These are phyloP conservation scores for Sarcophaga rosellei DNA, from an alignment of 2,888 invertebrate species.

Conservation along the genomic window DNA sequence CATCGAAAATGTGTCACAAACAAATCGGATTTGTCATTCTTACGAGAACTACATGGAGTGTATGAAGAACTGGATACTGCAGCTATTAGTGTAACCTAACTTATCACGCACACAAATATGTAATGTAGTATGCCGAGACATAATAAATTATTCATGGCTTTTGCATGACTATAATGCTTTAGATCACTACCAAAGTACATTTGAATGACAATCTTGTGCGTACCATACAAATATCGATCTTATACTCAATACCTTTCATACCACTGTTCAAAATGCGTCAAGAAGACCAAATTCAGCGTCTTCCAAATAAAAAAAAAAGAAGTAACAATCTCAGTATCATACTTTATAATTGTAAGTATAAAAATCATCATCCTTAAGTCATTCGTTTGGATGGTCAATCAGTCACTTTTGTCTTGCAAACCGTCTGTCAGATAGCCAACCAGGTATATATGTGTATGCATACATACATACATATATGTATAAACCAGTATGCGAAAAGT, in stretches of 20 bases:
- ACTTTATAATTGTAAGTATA: conserved; percentile 46
- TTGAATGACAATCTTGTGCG: too few species aligned
- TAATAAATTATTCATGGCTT: too few species aligned
- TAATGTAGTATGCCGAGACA: too few species aligned
- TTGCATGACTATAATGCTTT: too few species aligned
- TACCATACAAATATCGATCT: too few species aligned
- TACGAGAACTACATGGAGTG: too few species aligned
- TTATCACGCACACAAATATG: too few species aligned
- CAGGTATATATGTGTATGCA: neutral
- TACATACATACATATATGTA: conserved; percentile 3
- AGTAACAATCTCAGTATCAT: conserved; percentile 17
- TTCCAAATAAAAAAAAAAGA: neutral
- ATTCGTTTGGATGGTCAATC: conserved; percentile 34
- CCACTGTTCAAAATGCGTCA: conserved; percentile 29
- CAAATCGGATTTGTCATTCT: too few species aligned
- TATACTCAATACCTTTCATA: neutral
- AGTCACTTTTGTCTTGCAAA: conserved; percentile 42
- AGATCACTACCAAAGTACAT: too few species aligned
- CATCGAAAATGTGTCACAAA: too few species aligned
- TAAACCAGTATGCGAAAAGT: conserved; percentile 48
- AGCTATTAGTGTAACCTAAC: too few species aligned
- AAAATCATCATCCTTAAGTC: conserved; percentile 52
- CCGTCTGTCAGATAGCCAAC: neutral
- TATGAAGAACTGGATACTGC: too few species aligned
- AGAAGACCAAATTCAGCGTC: neutral